Percentiles rank a stretch among this genome's conserved stretches.
These are phyloP conservation scores for Turdus rufiventris DNA, from an alignment of 2,113 vertebrate species.

Conservation along the genomic window DNA sequence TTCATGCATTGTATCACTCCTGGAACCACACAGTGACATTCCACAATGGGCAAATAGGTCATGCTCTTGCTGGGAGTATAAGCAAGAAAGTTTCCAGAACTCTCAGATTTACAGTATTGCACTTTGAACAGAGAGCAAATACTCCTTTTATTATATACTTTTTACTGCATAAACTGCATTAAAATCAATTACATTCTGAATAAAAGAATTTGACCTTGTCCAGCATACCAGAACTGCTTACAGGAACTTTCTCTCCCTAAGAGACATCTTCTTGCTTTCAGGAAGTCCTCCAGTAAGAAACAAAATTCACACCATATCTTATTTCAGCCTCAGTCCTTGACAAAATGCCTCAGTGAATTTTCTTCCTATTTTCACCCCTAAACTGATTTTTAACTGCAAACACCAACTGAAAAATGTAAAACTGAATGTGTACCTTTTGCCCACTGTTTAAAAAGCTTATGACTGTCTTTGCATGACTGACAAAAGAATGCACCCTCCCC, in stretches of 20 bases:
- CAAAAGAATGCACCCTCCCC: background rate
- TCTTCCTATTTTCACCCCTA: rapidly evolving
- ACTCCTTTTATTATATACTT: background rate
- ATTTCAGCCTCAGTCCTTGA: background rate
- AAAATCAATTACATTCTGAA: background rate
- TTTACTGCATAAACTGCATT: background rate
- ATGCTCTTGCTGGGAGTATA: rapidly evolving
- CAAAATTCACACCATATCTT: background rate
- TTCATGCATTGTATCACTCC: rapidly evolving
- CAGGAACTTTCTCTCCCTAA: background rate
- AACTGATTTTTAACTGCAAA: background rate
- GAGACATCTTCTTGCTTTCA: background rate
- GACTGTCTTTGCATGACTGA: background rate
- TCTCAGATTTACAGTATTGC: background rate
- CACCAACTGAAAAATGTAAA: background rate
- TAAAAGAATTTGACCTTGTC: background rate
- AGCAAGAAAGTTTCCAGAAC: background rate
- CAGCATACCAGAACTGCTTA: background rate
- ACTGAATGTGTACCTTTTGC: background rate
- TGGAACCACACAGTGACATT: background rate
- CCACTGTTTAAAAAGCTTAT: background rate
- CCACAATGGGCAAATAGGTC: background rate
- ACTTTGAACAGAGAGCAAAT: background rate
- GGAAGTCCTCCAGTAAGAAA: background rate
- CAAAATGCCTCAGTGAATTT: background rate